Evolutionary conservation across 2,113 vertebrate genomes (phyloP).

Genomic region (Merops nubicus): DNA sequence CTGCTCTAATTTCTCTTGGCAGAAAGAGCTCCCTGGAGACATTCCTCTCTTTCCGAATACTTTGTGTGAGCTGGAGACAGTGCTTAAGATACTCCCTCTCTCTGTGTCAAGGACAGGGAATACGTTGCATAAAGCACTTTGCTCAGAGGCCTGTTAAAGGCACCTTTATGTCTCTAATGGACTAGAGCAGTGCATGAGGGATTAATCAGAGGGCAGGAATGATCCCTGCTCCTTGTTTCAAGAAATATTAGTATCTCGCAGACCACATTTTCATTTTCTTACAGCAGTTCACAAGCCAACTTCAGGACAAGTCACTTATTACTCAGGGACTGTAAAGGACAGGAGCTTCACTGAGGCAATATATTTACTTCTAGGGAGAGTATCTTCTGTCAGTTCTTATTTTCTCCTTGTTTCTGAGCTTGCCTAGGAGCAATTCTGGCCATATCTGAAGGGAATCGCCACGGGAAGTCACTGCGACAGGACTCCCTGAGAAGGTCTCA

Average conservation of each 20-base stretch:
- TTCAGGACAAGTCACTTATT: slow-evolving; percentile 21
- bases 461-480: neutral
- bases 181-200: neutral
- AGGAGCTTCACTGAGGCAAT: neutral
- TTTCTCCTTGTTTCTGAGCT: slow-evolving; percentile 35
- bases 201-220: slow-evolving; percentile 33
- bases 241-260: slow-evolving; percentile 23
- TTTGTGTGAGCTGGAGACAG: neutral
- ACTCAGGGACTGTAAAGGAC: slow-evolving; percentile 27
- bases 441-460: neutral
- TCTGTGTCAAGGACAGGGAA: slow-evolving; percentile 27
- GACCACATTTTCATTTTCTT: slow-evolving; percentile 28
- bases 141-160: slow-evolving; percentile 52
- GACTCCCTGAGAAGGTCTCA: neutral
- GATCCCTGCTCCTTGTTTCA: neutral
- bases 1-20: slow-evolving; percentile 36
- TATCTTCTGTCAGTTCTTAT: slow-evolving; percentile 53
- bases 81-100: neutral
- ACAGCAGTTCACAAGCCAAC: neutral
- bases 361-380: slow-evolving; percentile 19
- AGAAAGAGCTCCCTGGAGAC: slow-evolving; percentile 38
- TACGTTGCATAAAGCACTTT: slow-evolving; percentile 1
- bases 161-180: slow-evolving; percentile 32
- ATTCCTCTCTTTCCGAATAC: neutral
- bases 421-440: neutral